These are phyloP conservation scores for Pterocles orientalis DNA, from an alignment of 2,113 vertebrate genomes.

Conservation along the genomic window DNA sequence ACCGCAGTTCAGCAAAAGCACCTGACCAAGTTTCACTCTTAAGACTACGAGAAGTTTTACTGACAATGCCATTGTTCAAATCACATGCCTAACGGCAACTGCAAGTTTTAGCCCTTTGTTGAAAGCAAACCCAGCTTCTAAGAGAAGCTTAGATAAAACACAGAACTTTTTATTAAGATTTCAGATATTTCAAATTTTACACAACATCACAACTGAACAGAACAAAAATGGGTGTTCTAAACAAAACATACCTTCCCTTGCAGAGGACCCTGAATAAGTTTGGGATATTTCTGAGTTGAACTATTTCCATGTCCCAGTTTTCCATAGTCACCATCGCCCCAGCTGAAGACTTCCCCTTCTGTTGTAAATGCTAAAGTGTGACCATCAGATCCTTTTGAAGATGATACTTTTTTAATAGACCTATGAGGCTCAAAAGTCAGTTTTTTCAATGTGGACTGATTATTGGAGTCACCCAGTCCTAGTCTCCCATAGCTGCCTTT, in stretches of 20 bases:
- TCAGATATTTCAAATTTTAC: background rate
- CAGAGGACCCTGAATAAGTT: slow-evolving; percentile 86
- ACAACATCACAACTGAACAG: background rate
- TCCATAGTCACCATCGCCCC: slow-evolving; percentile 88
- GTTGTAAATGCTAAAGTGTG: slow-evolving; percentile 86
- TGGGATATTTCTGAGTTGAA: slow-evolving; percentile 88
- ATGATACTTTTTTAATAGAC: slow-evolving; percentile 86
- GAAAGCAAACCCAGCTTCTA: background rate
- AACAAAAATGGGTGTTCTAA: background rate
- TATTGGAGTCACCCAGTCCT: slow-evolving; percentile 86
- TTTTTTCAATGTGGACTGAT: slow-evolving; percentile 88
- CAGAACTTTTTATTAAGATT: background rate
- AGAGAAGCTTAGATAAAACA: background rate
- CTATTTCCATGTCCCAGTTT: slow-evolving; percentile 88
- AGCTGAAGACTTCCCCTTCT: slow-evolving; percentile 88
- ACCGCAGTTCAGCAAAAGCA: background rate
- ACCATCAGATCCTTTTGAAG: slow-evolving; percentile 88
- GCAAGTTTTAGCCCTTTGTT: background rate
- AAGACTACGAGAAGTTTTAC: background rate
- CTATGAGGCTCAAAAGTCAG: slow-evolving; percentile 87
- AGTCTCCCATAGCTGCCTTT: slow-evolving; percentile 88
- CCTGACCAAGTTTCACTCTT: background rate
- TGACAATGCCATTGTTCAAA: background rate
- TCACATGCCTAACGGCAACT: background rate
- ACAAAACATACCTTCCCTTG: slow-evolving; percentile 82